phyloP scores from a whole-genome alignment of 2,797 vertebrate species.

The Erpetoichthys calabaricus region DNA sequence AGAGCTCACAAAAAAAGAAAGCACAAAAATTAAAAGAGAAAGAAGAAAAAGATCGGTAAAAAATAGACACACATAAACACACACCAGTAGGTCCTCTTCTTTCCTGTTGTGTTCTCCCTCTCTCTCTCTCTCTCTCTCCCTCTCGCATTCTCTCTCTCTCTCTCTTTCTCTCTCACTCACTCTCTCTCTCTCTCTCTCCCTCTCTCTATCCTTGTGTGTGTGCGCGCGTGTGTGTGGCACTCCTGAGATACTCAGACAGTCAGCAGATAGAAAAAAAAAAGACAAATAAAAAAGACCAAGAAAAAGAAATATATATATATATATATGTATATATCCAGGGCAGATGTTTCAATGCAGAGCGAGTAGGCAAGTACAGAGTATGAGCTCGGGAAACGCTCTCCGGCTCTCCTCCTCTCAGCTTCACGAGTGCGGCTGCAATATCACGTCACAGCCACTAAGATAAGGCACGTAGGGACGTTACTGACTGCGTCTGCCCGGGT shows the following conservation, averaged over 20 bases:
- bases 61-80: constrained; percentile 1
- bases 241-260: constrained; percentile 37
- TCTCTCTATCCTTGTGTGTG: constrained; percentile 27
- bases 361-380: constrained; percentile 38
- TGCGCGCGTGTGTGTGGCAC: constrained; percentile 16
- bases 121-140: no score
- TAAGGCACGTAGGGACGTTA: constrained; percentile 55
- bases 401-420: constrained; percentile 36
- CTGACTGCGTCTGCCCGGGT: constrained; percentile 47
- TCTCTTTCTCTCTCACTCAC: constrained; percentile 15
- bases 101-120: neutral
- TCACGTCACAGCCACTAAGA: constrained; percentile 64
- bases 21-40: neutral
- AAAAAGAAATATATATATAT: no score
- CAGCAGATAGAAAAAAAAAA: constrained; percentile 36
- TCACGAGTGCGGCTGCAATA: constrained; percentile 54
- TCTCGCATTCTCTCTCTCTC: constrained; percentile 13
- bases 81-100: neutral
- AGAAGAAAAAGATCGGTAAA: neutral
- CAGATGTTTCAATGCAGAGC: constrained; percentile 53
- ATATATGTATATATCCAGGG: constrained; percentile 50
- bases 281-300: no score
- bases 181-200: constrained; percentile 7
- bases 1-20: neutral
- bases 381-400: constrained; percentile 42